Conservation (phyloP, 35 echinoderm and acorn worm species). For the Anneissia japonica region DNA sequence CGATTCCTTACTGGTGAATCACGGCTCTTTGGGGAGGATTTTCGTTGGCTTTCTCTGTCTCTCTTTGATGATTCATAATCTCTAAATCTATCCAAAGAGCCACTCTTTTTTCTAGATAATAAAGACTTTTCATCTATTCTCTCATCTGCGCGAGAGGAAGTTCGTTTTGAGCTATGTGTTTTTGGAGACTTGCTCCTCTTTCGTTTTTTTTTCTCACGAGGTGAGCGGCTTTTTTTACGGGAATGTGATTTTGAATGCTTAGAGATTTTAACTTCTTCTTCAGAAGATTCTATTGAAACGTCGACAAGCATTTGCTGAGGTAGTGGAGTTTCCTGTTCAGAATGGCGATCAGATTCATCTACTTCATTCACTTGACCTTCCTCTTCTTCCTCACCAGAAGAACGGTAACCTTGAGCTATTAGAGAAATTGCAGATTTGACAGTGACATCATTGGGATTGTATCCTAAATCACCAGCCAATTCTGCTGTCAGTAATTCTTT, state of each 20-base stretch:
- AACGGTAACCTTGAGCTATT: slow-evolving; percentile 10
- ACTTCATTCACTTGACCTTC: slow-evolving; percentile 40
- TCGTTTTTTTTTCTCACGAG: background rate
- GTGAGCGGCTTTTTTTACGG: slow-evolving; percentile 3
- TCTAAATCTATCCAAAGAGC: background rate
- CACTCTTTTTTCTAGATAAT: background rate
- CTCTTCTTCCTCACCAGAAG: slow-evolving; percentile 1
- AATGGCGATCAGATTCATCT: background rate
- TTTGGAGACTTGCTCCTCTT: slow-evolving; percentile 26
- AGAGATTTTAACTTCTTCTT: slow-evolving; percentile 12
- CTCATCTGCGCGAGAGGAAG: background rate
- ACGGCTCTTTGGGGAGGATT: background rate
- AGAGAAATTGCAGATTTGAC: slow-evolving; percentile 12
- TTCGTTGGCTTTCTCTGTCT: background rate
- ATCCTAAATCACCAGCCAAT: slow-evolving; percentile 49
- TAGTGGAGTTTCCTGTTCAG: slow-evolving; percentile 21
- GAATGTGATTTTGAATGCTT: background rate
- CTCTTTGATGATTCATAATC: background rate
- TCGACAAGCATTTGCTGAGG: slow-evolving; percentile 33
- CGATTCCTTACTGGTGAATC: background rate
- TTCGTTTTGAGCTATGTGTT: background rate
- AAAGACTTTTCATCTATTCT: background rate
- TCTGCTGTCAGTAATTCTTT: slow-evolving; percentile 75
- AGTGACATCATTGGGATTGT: background rate
- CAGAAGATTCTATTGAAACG: slow-evolving; percentile 29